These are phyloP conservation scores for Chionis minor DNA, from an alignment of 2,113 vertebrate species.

Conservation along the genomic window DNA sequence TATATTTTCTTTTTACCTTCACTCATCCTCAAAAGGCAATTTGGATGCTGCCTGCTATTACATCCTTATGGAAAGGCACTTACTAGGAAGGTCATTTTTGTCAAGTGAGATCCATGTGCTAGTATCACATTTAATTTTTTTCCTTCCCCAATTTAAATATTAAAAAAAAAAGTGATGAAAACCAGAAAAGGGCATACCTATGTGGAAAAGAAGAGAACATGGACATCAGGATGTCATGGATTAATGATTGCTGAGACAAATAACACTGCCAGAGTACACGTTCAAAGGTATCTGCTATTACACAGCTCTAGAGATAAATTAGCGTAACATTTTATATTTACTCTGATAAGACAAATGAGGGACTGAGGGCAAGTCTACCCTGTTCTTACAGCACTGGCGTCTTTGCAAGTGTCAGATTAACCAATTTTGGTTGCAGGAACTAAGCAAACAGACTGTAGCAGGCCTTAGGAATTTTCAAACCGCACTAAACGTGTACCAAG, in stretches of 20 bases:
- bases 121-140: neutral
- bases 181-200: neutral
- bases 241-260: neutral
- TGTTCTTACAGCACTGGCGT: neutral
- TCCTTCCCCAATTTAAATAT: neutral
- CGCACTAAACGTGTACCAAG: neutral
- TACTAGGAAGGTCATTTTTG: neutral
- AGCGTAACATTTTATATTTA: neutral
- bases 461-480: neutral
- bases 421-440: neutral
- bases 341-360: neutral
- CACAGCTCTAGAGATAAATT: neutral
- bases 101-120: neutral
- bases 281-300: slow-evolving; percentile 21
- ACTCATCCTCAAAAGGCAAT: neutral
- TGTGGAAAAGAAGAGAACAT: neutral
- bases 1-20: neutral
- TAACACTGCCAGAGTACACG: neutral
- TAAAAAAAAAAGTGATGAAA: neutral
- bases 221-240: neutral
- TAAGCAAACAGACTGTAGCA: neutral
- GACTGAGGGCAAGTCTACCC: neutral
- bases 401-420: neutral
- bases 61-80: neutral
- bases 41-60: neutral